Evolutionary conservation across 2,888 invertebrate genomes (phyloP).

Genomic region (Phragmatobia fuliginosa): DNA sequence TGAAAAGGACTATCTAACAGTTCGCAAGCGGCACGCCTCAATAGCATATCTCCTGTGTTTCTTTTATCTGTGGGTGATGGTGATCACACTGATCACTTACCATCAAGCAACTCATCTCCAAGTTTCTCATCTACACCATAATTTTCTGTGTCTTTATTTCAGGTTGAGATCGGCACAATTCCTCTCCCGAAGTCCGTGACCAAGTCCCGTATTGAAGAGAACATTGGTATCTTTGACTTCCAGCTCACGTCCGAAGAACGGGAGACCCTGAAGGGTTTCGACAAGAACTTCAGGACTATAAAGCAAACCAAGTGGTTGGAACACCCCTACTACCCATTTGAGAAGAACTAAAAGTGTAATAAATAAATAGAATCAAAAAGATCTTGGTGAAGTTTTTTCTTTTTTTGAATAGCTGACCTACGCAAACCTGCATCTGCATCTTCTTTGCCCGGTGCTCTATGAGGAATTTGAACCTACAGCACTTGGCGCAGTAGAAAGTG

Average conservation of each 20-base stretch:
- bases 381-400: background rate
- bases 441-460: too few species aligned
- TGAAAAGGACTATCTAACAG: too few species aligned
- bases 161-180: conserved; percentile 69
- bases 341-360: conserved; percentile 4
- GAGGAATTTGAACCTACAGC: too few species aligned
- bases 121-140: background rate
- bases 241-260: conserved; percentile 51
- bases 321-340: conserved; percentile 66
- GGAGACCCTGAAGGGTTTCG: conserved; percentile 48
- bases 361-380: background rate
- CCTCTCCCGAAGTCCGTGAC: conserved; percentile 74
- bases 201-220: conserved; percentile 65
- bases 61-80: too few species aligned
- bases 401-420: background rate
- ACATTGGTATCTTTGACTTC: conserved; percentile 71
- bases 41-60: too few species aligned
- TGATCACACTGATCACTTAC: too few species aligned
- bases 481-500: too few species aligned
- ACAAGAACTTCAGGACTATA: conserved; percentile 63
- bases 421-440: too few species aligned
- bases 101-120: too few species aligned
- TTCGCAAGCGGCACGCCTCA: too few species aligned
- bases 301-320: conserved; percentile 62
- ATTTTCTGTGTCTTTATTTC: conserved; percentile 27